These are phyloP conservation scores for Onychomys arenicola DNA, from an alignment of 2,797 vertebrate genomes.

Conservation along the genomic window DNA sequence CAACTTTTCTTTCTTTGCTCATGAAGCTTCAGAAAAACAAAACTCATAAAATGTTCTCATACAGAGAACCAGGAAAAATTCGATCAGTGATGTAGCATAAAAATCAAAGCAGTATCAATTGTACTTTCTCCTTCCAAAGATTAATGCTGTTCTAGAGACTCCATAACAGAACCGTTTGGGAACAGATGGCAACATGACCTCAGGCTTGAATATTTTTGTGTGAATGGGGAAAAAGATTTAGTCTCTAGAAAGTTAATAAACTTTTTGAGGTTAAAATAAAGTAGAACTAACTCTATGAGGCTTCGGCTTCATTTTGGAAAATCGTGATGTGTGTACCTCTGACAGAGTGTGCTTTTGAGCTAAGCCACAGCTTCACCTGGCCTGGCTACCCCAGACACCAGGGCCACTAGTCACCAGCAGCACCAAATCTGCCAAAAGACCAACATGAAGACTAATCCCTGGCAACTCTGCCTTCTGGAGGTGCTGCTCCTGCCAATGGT, in stretches of 20 bases:
- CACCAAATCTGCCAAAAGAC: background rate
- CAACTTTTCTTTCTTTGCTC: background rate
- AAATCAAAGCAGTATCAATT: background rate
- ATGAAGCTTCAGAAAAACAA: background rate
- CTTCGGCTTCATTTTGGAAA: background rate
- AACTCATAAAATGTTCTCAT: background rate
- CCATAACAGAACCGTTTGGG: background rate
- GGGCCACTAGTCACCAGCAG: background rate
- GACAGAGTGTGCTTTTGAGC: background rate
- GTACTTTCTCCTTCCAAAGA: background rate
- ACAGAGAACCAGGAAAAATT: background rate
- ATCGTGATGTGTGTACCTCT: background rate
- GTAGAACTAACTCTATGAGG: background rate
- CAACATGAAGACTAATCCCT: background rate
- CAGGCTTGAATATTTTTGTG: background rate
- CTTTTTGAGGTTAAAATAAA: background rate
- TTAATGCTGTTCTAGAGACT: background rate
- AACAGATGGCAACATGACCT: background rate
- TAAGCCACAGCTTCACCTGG: background rate
- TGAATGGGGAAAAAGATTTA: background rate
- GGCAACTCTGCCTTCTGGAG: constrained; percentile 64
- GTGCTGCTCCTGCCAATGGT: constrained; percentile 39
- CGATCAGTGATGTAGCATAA: background rate
- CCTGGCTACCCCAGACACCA: background rate
- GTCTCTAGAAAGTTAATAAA: background rate